Base-by-base conservation (phyloP, 1,140 invertebrate species). In the Macrobrachium rosenbergii region DNA sequence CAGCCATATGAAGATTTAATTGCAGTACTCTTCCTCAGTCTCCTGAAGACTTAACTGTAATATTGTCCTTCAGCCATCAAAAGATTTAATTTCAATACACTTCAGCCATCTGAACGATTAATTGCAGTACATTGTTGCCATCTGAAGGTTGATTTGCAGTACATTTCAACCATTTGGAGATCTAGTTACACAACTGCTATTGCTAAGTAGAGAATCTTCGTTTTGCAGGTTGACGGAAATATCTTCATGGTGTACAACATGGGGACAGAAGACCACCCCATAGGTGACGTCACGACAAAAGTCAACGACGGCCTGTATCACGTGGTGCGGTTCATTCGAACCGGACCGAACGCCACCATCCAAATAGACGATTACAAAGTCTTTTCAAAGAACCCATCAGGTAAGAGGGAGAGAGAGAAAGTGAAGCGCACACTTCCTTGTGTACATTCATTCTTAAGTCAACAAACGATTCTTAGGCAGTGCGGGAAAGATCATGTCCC, bases 251-350 rank as follows among this genome's bases (percentile, higher is more conserved):
- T 98, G 2, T 99, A 99, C 92, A 99, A 99, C 91, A 96, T 99
- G 92, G 98, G 98, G 0, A 96, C 96, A 5, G 95, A 95, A 83
- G 97, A 98, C 91, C 95, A 98, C 91, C 97, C 97, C 0, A 94
- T 99, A n/a, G 97, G 96, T 19, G 97, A 98, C 91, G 94, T 96
- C 83, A 95, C 95, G 58, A 81, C 89, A 5, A 83, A 96, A 92
- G 96, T 99, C 0, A 98, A 98, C 91, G 98, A 99, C 90, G 97
- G 98, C 88, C 94, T 95, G 63, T 99, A 99, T 92, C 98, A 99
- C 92, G 96, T 99, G 19, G 94, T 99, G 0, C 93, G 96, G 90
- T 98, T 99, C 91, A 97, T 95, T 11, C 93, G 98, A 82, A 95
- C 95, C 58, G 97, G 97, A 58, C 95, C 97, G 60, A 97, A 98